Base-by-base conservation (phyloP, 2,888 invertebrate genomes). In the Athripsodes cinereus region DNA sequence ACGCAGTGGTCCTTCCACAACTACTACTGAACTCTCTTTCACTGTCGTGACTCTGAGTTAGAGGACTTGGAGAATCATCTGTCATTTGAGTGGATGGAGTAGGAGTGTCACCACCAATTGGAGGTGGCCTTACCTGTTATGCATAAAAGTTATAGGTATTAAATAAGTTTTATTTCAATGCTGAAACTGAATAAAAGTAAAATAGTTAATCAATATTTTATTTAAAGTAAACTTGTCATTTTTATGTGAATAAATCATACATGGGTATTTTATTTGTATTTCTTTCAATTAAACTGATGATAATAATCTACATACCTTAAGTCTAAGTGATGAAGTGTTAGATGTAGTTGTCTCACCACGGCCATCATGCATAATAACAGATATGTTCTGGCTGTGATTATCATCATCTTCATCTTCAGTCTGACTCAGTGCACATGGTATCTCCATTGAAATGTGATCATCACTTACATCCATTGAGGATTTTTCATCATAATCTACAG, bases 41-140 rank as follows among this genome's bases (percentile, higher is more conserved):
- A 0, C 76, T 76, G 65, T 77, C 75, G 65, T 76, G 76, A 59
- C 78, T 78, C 64, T 76, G 77, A 1, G 76, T 76, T 59, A 72
- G 69, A 22, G 75, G 75, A 65, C 74, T 78, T 26, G 78, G 78
- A 1, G 78, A 76, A 63, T 78, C 78, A 64, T 78, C 78, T 0
- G 78, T 76, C 46, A 76, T 70, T 58, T 73, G 74, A 1, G 77
- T 78, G 20, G 78, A 76, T 52, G 78, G 74, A 13, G 77, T 76
- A 47, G 78, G 74, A 1, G 75, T 74, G 60, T 77, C 75, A 49
- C 71, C 69, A 61, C 76, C 76, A 47, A 75, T 68, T 13, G 76
- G 75, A 46, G 79, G 74, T 58, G 79, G 81, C 16, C 81, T 79
- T 61, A 76, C 69, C 83, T 84, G 74, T n/a, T 20, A 48, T 6